Percentiles rank a stretch among this genome's conserved stretches.
Evolutionary conservation across 1,140 invertebrate genomes (phyloP).

Genomic region (Riptortus pedestris): DNA sequence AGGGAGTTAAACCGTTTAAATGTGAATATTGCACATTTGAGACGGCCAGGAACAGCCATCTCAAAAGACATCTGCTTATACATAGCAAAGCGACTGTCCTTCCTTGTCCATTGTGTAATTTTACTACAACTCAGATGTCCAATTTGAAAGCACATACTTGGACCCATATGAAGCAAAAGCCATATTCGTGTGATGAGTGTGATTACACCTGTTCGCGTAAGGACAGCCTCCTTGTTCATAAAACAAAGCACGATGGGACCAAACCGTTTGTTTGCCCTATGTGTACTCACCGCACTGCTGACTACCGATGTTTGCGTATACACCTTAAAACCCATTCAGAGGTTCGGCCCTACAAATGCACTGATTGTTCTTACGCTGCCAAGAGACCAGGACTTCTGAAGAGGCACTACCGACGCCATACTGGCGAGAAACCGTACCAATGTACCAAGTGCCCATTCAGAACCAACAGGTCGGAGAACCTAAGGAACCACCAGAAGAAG

Average conservation of each 20-base stretch:
- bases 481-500: neutral
- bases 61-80: constrained; percentile 4
- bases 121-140: constrained; percentile 8
- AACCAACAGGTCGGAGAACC: neutral
- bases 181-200: constrained; percentile 2
- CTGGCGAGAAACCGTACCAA: constrained; percentile 13
- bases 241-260: neutral
- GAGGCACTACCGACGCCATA: constrained; percentile 5
- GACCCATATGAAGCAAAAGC: constrained; percentile 1
- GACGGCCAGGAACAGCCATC: neutral
- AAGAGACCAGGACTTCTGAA: neutral
- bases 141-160: constrained; percentile 4
- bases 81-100: constrained; percentile 4
- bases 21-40: neutral
- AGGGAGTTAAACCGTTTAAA: neutral
- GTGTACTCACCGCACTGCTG: neutral
- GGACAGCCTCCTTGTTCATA: neutral
- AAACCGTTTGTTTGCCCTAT: neutral
- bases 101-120: constrained; percentile 2
- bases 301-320: constrained; percentile 2
- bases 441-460: constrained; percentile 6
- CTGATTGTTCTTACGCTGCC: constrained; percentile 4
- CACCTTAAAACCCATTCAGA: neutral
- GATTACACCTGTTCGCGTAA: neutral
- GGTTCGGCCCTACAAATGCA: neutral